A percentile compares a stretch with the other conserved stretches of the same genome.
phyloP scores from a whole-genome alignment of 2,113 vertebrate species.

The Candoia aspera region DNA sequence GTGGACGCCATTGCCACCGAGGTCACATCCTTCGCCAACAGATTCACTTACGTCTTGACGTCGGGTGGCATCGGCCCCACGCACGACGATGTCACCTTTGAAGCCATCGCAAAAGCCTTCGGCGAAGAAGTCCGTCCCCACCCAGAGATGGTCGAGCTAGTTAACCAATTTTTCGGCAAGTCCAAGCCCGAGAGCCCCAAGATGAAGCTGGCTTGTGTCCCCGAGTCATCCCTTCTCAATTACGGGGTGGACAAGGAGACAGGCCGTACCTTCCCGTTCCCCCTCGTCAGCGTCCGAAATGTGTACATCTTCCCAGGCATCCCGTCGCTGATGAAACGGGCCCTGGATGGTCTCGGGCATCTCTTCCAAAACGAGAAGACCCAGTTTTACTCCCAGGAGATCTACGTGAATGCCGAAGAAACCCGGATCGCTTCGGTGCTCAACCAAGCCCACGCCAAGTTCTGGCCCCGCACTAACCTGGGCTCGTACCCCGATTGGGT shows the following conservation, averaged over 20 bases:
- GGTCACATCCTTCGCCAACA: constrained; percentile 78
- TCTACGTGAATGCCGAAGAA: constrained; percentile 85
- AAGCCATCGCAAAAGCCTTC: constrained; percentile 89
- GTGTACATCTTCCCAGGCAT: constrained; percentile 95
- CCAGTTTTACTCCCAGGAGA: constrained; percentile 78
- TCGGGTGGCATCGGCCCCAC: constrained; percentile 94
- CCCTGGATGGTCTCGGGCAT: constrained; percentile 81
- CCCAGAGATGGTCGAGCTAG: constrained; percentile 81
- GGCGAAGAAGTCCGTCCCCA: constrained; percentile 78
- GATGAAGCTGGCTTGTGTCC: constrained; percentile 87
- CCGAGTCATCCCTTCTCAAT: constrained; percentile 84
- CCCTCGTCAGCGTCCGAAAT: constrained; percentile 89
- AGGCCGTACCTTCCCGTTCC: constrained; percentile 78
- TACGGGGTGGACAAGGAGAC: constrained; percentile 82
- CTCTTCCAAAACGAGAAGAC: constrained; percentile 81
- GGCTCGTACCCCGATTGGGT: constrained; percentile 96
- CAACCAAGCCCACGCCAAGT: constrained; percentile 71
- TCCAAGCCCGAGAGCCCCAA: constrained; percentile 67
- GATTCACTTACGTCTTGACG: constrained; percentile 87
- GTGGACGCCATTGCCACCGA: constrained; percentile 85
- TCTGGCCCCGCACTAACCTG: constrained; percentile 76
- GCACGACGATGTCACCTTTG: constrained; percentile 93
- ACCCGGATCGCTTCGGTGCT: constrained; percentile 75
- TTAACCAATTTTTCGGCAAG: constrained; percentile 76
- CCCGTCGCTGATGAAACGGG: constrained; percentile 82